Evolutionary conservation across 2,888 invertebrate species (phyloP).

Genomic region (Phrixothrix hirtus): DNA sequence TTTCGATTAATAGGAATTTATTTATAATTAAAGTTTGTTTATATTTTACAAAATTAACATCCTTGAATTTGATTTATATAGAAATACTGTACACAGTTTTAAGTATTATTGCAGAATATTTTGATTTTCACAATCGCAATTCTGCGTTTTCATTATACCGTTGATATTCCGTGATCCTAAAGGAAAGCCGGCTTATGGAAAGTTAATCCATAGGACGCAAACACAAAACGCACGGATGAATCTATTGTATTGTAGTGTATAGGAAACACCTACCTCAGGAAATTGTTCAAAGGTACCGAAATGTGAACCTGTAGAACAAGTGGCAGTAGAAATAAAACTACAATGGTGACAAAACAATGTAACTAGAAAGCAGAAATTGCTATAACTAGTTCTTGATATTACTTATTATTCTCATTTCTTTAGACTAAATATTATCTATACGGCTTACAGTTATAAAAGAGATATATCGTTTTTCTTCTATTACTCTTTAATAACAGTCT

Average conservation of each 20-base stretch:
- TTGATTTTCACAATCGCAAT: slow-evolving; percentile 21
- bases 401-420: too few relatives aligned
- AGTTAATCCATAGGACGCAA: slow-evolving; percentile 31
- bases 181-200: slow-evolving; percentile 29
- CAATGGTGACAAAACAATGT: slow-evolving; percentile 26
- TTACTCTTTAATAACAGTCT: too few relatives aligned
- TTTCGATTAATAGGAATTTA: too few relatives aligned
- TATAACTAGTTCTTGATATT: slow-evolving; percentile 11
- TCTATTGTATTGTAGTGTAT: slow-evolving; percentile 28
- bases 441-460: too few relatives aligned
- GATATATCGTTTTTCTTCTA: too few relatives aligned
- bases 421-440: too few relatives aligned
- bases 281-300: slow-evolving; percentile 36
- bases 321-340: slow-evolving; percentile 19
- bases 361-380: slow-evolving; percentile 20
- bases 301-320: slow-evolving; percentile 30
- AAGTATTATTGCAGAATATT: slow-evolving; percentile 5
- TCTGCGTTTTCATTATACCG: slow-evolving; percentile 27
- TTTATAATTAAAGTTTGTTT: background rate
- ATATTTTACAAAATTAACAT: background rate
- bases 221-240: slow-evolving; percentile 29
- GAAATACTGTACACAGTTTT: background rate
- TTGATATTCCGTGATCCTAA: slow-evolving; percentile 29
- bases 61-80: background rate
- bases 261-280: slow-evolving; percentile 31